These are phyloP conservation scores for Charadrius vociferus DNA, from an alignment of 2,113 vertebrate genomes.

Conservation along the genomic window DNA sequence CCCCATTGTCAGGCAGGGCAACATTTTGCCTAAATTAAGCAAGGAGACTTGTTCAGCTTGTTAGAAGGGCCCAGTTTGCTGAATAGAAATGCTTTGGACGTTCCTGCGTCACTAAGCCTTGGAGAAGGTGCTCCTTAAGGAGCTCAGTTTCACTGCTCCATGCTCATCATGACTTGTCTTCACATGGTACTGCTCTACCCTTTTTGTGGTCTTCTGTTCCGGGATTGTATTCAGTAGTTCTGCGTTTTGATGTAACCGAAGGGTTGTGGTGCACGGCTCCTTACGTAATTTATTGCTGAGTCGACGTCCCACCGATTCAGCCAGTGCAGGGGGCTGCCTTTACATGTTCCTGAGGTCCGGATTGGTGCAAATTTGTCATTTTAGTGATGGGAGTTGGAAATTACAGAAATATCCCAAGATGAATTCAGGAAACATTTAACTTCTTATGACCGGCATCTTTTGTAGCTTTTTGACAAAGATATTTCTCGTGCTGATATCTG, in stretches of 20 bases:
- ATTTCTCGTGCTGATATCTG: neutral
- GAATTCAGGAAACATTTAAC: neutral
- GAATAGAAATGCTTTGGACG: neutral
- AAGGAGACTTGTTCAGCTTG: neutral
- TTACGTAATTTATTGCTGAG: neutral
- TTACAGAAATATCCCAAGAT: neutral
- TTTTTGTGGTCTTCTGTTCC: neutral
- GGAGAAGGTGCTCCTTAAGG: neutral
- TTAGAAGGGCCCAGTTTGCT: neutral
- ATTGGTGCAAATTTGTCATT: neutral
- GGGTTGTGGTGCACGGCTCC: neutral
- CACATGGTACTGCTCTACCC: neutral
- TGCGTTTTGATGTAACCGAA: neutral
- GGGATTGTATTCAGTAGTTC: neutral
- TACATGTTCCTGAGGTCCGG: neutral
- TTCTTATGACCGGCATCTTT: neutral
- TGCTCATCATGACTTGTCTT: neutral
- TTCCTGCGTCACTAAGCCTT: neutral
- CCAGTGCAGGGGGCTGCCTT: neutral
- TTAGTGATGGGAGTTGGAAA: neutral
- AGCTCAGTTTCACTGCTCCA: neutral
- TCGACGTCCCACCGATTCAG: neutral
- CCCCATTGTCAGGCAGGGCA: neutral
- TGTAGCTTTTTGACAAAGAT: neutral
- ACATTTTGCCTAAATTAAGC: constrained; percentile 24